Base-by-base conservation (phyloP, 2,888 invertebrate species). In the Apamea crenata region DNA sequence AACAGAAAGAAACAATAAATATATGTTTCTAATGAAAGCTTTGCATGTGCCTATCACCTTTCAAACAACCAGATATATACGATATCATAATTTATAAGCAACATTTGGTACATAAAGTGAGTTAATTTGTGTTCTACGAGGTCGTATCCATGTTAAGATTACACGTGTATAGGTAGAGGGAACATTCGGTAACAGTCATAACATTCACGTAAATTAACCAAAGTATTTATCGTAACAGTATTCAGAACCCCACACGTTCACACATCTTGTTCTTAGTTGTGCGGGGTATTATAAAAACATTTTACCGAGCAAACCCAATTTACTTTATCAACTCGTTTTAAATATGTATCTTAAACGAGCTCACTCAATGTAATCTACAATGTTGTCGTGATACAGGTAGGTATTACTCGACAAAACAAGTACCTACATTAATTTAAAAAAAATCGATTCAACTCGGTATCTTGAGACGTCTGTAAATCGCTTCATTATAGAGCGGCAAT, bases 151-250 rank as follows among this genome's bases (percentile, higher is more conserved):
- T 78, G 61, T 66, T 84, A 88, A 78, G 29, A 72, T 78, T 70
- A 75, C 74, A 76, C 32, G 32, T 59, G 69, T 79, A 32, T 53
- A 75, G 47, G 81, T 72, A 40, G 12, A 68, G 47, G 66, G 21
- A 76, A 78, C 80, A 75, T 77, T 90, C 81, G 76, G 75, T 86
- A 82, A 78, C 81, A 84, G 75, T 85, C 82, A 86, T 88, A 86
- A 87, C 83, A 87, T 86, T 77, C 78, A 86, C 87, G 80, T 88
- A 86, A 88, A 90, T 87, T 87, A 88, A 83, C 83, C 77, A 83
- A 86, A 85, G 72, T 87, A 84, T 88, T 83, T 85, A 87, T 84
- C 78, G 85, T 59, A 75, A 68, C 72, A 53, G 73, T 80, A 71
- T 78, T 80, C 68, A 61, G 65, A 78, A 81, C 75, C 78, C 66